Base-by-base conservation (phyloP, 1,140 invertebrate genomes). In the Oedothorax gibbosus region DNA sequence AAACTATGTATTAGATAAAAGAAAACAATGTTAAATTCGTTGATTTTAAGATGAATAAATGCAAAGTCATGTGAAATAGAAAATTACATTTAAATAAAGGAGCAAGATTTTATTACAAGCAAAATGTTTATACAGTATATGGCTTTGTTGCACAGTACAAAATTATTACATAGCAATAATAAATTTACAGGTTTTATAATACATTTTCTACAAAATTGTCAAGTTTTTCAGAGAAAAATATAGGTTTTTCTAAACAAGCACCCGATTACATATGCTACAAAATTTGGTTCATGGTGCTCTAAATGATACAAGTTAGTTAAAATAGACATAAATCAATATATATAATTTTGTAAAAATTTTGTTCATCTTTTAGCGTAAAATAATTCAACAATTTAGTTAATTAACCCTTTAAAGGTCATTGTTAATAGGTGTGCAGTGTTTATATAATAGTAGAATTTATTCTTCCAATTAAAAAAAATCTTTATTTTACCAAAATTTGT, bases 21-120 rank as follows among this genome's bases (percentile, higher is more conserved):
- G 5, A 35, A 35, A 35, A 35, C 35, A 1, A n/a, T 5, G 35
- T 35, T 35, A 35, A 35, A 35, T 66, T 66, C 9, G 10, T 66
- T 18, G 10, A 66, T 66, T 66, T 14, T 21, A 18, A 21, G 35
- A 18, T 18, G 65, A 56, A 54, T 73, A n/a, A 80, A 80, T 56
- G 53, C 10, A 12, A 79, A 64, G 53, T 66, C n/a, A 18, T 66
- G 78, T 57, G 62, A 80, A 80, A 51, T 72, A 72, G 21, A 82
- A 73, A 82, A 82, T 51, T 72, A 53, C 68, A 72, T 62, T 62
- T 72, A 21, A 72, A n/a, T 82, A 69, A 35, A 73, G 56, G 65
- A 83, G 54, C 81, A 83, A 75, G 81, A 83, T 83, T 83, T 83
- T 83, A 83, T 83, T 83, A 83, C 81, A 83, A 83, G 81, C 81